phyloP scores from a whole-genome alignment of 2,888 invertebrate species.

The Drosophila paramelanica region DNA sequence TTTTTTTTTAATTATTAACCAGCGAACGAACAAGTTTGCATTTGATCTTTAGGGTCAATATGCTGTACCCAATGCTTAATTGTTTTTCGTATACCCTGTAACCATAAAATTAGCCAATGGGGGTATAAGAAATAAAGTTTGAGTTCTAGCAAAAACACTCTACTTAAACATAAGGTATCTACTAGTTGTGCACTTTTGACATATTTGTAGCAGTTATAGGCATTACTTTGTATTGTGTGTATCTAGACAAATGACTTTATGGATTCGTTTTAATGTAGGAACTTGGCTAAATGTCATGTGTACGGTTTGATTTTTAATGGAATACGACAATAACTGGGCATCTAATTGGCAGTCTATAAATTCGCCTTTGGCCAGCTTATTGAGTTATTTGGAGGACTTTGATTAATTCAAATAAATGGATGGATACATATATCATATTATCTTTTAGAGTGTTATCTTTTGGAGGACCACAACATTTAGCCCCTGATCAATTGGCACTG shows the following conservation, averaged over 20 bases:
- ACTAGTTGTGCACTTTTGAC: not conserved
- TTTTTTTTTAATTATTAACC: conserved; percentile 62
- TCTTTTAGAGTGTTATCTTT: not conserved
- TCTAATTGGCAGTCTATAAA: conserved; percentile 21
- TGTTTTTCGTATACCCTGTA: conserved; percentile 54
- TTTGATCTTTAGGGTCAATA: conserved; percentile 79
- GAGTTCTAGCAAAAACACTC: too few relatives aligned
- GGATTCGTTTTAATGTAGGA: not conserved
- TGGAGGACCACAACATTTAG: conserved; percentile 4
- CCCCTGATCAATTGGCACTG: conserved; percentile 20
- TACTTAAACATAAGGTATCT: conserved; percentile 7
- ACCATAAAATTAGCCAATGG: not conserved
- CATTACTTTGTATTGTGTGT: not conserved
- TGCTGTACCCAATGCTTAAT: conserved; percentile 75
- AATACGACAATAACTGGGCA: conserved; percentile 8
- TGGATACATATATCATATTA: not conserved
- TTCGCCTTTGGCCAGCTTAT: conserved; percentile 5
- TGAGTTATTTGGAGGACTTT: conserved; percentile 22
- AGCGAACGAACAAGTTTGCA: conserved; percentile 77
- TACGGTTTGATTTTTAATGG: conserved; percentile 20
- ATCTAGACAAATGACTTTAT: not conserved
- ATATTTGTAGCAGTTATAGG: not conserved
- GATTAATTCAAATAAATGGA: not conserved
- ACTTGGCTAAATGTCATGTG: conserved; percentile 32
- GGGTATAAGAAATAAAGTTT: not conserved